Percentiles rank a stretch among this genome's conserved stretches.
Evolutionary conservation across 1,140 invertebrate genomes (phyloP).

Genomic region (Brachionus angularis): DNA sequence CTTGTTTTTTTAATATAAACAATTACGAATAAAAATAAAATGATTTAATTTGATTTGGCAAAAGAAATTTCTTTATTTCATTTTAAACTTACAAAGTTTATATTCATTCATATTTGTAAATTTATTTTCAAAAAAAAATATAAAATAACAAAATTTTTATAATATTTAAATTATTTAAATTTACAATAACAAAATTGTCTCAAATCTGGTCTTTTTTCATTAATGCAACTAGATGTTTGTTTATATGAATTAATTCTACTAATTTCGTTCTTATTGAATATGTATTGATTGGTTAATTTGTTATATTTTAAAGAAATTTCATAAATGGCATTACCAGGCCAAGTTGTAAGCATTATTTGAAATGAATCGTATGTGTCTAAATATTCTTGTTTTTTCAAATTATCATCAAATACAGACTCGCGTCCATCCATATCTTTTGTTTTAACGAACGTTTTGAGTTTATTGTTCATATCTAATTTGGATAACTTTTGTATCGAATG

Average conservation of each 20-base stretch:
- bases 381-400: conserved; percentile 46
- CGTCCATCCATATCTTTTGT: conserved; percentile 77
- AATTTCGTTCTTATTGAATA: conserved; percentile 69
- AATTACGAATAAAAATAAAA: no score
- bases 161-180: background rate
- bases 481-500: conserved; percentile 67
- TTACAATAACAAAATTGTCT: conserved; percentile 63
- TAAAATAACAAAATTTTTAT: no score
- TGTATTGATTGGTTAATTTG: conserved; percentile 62
- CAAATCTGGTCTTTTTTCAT: conserved; percentile 64
- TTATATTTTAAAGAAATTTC: conserved; percentile 69
- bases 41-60: no score
- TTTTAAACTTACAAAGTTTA: no score
- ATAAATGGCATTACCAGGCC: conserved; percentile 71
- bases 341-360: conserved; percentile 71
- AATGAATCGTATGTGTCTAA: conserved; percentile 64
- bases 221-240: conserved; percentile 71
- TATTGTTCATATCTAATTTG: conserved; percentile 64
- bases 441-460: conserved; percentile 69
- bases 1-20: no score
- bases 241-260: conserved; percentile 83
- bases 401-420: conserved; percentile 67
- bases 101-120: no score
- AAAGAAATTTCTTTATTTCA: no score
- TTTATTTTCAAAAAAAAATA: no score